Evolutionary conservation across 2,113 vertebrate species (phyloP).

Genomic region (Protomyctophum bolini): DNA sequence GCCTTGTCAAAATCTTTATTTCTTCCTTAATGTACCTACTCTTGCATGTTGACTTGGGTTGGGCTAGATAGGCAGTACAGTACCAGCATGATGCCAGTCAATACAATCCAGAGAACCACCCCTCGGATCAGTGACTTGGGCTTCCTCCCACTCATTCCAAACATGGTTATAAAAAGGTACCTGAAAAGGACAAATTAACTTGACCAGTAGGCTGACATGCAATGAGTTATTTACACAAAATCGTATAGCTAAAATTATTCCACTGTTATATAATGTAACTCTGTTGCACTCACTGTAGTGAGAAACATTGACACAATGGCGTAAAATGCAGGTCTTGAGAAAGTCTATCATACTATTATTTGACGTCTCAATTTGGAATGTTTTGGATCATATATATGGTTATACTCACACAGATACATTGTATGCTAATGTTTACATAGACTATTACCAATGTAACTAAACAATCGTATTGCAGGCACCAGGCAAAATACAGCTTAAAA

Average conservation of each 20-base stretch:
- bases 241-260: background rate
- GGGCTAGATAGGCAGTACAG: slow-evolving; percentile 80
- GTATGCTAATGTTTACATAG: too few species aligned
- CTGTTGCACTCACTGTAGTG: background rate
- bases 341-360: too few species aligned
- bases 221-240: background rate
- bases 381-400: too few species aligned
- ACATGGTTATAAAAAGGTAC: slow-evolving; percentile 59
- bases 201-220: background rate
- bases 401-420: too few species aligned
- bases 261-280: background rate
- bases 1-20: background rate
- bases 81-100: slow-evolving; percentile 85
- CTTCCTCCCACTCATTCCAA: slow-evolving; percentile 63
- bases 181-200: slow-evolving; percentile 48
- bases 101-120: slow-evolving; percentile 81
- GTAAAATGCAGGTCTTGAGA: background rate
- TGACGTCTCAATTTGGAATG: background rate
- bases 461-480: too few species aligned
- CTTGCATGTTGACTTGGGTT: slow-evolving; percentile 68
- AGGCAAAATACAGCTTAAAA: too few species aligned
- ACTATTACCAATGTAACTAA: too few species aligned
- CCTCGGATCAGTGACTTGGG: slow-evolving; percentile 77
- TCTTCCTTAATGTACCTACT: slow-evolving; percentile 69
- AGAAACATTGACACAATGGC: background rate